A percentile compares a stretch with the other conserved stretches of the same genome.
phyloP scores from a whole-genome alignment of 2,113 vertebrate species.

The Microcebus lehilahytsara region DNA sequence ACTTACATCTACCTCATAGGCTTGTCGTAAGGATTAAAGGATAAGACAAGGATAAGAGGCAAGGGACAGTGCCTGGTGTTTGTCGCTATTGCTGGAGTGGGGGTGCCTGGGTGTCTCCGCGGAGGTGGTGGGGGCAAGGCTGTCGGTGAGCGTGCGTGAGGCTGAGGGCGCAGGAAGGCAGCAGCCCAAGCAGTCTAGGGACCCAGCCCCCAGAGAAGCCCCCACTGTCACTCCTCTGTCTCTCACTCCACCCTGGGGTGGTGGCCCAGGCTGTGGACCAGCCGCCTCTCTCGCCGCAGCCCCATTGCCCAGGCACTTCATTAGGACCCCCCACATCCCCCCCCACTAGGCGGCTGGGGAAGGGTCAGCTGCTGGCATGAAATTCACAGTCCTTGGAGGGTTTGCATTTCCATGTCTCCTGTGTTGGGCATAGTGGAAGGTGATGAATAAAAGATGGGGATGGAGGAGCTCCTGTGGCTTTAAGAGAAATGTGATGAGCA shows the following conservation, averaged over 20 bases:
- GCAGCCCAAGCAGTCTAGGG: not conserved
- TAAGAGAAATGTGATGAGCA: constrained; percentile 75
- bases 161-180: not conserved
- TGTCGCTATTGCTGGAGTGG: not conserved
- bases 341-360: constrained; percentile 1
- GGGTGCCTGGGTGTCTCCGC: not conserved
- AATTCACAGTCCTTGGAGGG: constrained; percentile 77
- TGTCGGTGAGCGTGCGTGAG: not conserved
- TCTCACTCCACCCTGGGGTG: not conserved
- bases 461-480: constrained; percentile 74
- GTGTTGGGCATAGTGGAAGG: constrained; percentile 75
- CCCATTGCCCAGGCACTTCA: constrained; percentile 40
- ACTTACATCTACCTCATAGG: not conserved
- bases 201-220: not conserved
- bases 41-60: no score
- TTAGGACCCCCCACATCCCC: constrained; percentile 50
- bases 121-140: not conserved
- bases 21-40: not conserved
- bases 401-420: constrained; percentile 78
- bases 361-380: constrained; percentile 77
- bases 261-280: not conserved
- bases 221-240: not conserved
- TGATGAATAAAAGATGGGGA: constrained; percentile 88
- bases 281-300: not conserved
- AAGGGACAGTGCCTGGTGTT: not conserved